phyloP scores from a whole-genome alignment of 2,888 invertebrate species.

The Argyra leucocephala region DNA sequence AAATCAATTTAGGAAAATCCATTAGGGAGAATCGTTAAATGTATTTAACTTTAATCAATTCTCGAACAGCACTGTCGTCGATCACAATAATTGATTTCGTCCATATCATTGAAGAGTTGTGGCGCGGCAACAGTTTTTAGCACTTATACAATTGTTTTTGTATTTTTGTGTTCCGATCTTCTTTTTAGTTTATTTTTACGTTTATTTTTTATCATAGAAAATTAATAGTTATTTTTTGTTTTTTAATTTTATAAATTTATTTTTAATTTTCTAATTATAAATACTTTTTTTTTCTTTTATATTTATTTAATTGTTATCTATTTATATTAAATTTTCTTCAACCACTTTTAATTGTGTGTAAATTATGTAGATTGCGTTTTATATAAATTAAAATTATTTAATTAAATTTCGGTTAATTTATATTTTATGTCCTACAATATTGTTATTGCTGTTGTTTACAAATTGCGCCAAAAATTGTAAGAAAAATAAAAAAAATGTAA shows the following conservation, averaged over 20 bases:
- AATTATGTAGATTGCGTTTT: background rate
- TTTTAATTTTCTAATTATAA: background rate
- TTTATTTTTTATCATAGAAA: background rate
- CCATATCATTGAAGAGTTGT: background rate
- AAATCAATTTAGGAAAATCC: background rate
- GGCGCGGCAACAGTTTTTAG: background rate
- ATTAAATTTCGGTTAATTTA: background rate
- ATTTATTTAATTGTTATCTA: background rate
- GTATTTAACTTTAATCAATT: conserved; percentile 9
- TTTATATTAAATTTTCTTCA: background rate
- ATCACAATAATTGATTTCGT: conserved; percentile 18
- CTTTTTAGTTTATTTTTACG: background rate
- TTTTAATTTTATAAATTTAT: background rate
- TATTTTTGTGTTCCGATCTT: background rate
- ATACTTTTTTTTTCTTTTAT: background rate
- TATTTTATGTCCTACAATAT: background rate
- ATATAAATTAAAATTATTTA: background rate
- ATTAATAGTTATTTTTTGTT: conserved; percentile 1
- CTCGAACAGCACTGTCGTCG: conserved; percentile 21
- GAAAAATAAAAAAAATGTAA: background rate
- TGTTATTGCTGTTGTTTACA: background rate
- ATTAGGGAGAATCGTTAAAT: conserved; percentile 1
- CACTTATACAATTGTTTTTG: background rate
- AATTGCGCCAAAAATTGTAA: background rate
- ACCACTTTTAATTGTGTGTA: background rate